Conservation (phyloP, 2,888 invertebrate species). For the Calameuta filiformis region DNA sequence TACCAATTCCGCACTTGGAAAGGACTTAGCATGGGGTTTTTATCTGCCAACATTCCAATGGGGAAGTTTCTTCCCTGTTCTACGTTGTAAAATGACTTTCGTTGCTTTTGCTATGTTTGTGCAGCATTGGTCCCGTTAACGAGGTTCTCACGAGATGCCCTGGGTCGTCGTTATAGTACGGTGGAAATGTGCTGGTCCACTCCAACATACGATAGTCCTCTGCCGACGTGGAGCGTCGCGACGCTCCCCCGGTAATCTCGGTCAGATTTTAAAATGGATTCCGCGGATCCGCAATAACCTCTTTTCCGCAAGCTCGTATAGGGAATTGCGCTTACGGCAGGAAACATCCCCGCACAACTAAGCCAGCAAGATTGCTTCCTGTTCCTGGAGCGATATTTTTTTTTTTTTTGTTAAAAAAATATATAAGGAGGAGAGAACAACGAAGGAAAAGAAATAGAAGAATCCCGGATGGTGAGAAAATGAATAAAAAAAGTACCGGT, state of each 20-base stretch:
- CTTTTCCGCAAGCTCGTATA: constrained; percentile 21
- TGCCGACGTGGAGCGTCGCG: not conserved
- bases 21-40: not conserved
- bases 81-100: not conserved
- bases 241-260: constrained; percentile 20
- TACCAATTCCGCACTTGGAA: not conserved
- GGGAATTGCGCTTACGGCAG: constrained; percentile 30
- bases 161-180: not conserved
- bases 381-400: constrained; percentile 49
- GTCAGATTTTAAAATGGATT: constrained; percentile 30
- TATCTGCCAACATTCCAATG: not conserved
- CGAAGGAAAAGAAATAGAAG: not conserved
- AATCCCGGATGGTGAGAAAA: not conserved
- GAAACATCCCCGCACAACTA: constrained; percentile 34
- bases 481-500: not conserved
- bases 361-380: constrained; percentile 54
- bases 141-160: not conserved
- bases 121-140: not conserved
- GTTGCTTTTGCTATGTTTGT: not conserved
- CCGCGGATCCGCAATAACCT: constrained; percentile 25
- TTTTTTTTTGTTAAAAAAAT: constrained; percentile 30
- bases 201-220: not conserved
- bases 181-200: not conserved
- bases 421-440: constrained; percentile 1
- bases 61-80: not conserved